Base-by-base conservation (phyloP, 2,888 invertebrate species). In the Cryptophagus acutangulus region DNA sequence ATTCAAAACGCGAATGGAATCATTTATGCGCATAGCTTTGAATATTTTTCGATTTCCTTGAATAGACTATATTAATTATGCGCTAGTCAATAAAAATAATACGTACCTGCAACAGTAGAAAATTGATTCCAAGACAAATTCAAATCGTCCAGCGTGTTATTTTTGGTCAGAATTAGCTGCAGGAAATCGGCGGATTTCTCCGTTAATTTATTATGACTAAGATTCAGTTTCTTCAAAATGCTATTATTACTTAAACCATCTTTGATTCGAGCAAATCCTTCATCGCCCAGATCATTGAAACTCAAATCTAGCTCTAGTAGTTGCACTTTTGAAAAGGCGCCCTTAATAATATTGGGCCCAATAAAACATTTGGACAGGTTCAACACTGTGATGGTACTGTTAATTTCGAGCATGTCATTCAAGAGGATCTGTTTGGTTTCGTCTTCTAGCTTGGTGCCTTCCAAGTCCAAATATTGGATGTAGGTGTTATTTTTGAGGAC, bases 91-190 rank as follows among this genome's bases (percentile, higher is more conserved):
- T 29, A 17, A 36, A 28, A 8, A 28, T 34, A 38, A 24, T 45
- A 17, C 50, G 54, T 54, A 68, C 71, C 62, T 62, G 63, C 48
- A 9, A 43, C 55, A 40, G 69, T 58, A 35, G 65, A 67, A 16
- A 78, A 66, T 28, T 67, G 67, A 58, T 78, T 79, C 74, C 75
- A 75, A 0, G 75, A 70, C 31, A 78, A 62, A 59, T 76, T 69
- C 9, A 79, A 51, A 18, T 65, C 56, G 45, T 69, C 63, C n/a
- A 78, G 51, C 1, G 57, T 58, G 16, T 61, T 61, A 42, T 74
- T 74, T 40, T 67, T 64, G 8, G 47, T 44, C 17, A 75, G 48
- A 54, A 74, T 61, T 24, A 55, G 39, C 29, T 68, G 65, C 15
- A 79, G 49, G 33, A 57, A 47, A 40, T 57, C 50, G 1, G 66